Base-by-base conservation (phyloP, 2,797 vertebrate genomes). In the Sciurus carolinensis region DNA sequence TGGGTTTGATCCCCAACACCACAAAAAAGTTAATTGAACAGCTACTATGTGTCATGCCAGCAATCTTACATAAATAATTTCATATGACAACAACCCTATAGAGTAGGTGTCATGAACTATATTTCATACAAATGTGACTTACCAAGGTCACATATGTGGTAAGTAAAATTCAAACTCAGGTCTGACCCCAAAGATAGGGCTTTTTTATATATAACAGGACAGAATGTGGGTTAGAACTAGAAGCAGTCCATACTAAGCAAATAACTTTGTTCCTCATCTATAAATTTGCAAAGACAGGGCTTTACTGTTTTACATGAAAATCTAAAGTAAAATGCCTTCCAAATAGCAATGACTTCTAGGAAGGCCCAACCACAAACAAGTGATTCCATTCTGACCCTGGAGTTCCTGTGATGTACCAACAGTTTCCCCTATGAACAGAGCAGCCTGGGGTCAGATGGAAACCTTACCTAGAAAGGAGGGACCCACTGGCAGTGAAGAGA, bases 381-480 rank as follows among this genome's bases (percentile, higher is more conserved):
- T 84, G 89, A 96, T 85, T 93, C 75, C 36, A 90, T 69, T 94
- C 64, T 79, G 77, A 64, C 69, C 57, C 50, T 75, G 79, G 81
- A 83, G 39, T 89, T 86, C 80, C 80, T 91, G 39, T 39, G 67
- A 94, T 76, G 75, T 81, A 86, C 24, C 86, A 96, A 86, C 44
- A 95, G 79, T 97, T 94, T 95, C 50, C 86, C 79, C 76, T 86
- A 44, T 50, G 85, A 96, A 90, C 24, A 97, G 71, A 85, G 36
- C 15, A 93, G 39, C 50, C 57, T 50, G 5, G 72, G 54, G 47
- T 77, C 86, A 83, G 81, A 96, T 79, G 80, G 91, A 95, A 96
- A 95, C 99, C 99, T 99, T 98, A 99, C 99, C 98, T 97, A 99
- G 98, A 98, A 99, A 99, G 67, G 99, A 98, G 86, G 99, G 99